Base-by-base conservation (phyloP, 2,888 invertebrate species). In the Polyommatus icarus region DNA sequence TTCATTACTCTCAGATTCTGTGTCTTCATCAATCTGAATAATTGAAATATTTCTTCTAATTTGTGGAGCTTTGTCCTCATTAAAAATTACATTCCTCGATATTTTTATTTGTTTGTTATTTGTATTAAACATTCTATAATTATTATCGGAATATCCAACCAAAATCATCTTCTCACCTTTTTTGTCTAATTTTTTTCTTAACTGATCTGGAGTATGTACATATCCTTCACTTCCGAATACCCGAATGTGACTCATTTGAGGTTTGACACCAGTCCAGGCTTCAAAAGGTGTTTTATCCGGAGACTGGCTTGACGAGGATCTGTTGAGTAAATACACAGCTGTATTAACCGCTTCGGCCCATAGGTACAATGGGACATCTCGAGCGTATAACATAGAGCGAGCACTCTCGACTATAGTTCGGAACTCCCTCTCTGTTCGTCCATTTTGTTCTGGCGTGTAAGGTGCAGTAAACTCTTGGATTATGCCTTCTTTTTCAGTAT, bases 261-360 rank as follows among this genome's bases (percentile, higher is more conserved):
- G 79, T 72, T 80, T 80, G 1, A 80, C 78, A 1, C 80, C 81
- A 76, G 78, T 80, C 82, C 83, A 84, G 18, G 84, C 24, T 79
- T 85, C 84, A 77, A 80, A 81, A 81, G 18, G 83, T 46, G 82
- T 83, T 73, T 80, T 79, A 3, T 79, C 78, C 10, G 80, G 75
- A 54, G 80, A 77, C 32, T 81, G 77, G 71, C 79, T 83, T 8
- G 80, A 80, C 40, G 83, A 84, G 6, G 83, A 84, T 40, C 84
- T 79, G 77, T 87, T 87, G 5, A 87, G 77, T 46, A 85, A 80
- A 77, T 82, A 85, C n/a, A 82, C 83, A 32, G 84, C 85, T 20
- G 83, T 83, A 32, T 84, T 81, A 1, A 86, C 81, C 12, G 86
- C 87, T 77, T 88, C 87, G 0, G 85, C 86, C 87, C 72, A 81